Percentiles rank a stretch among this genome's conserved stretches.
Conservation (phyloP, 2,113 vertebrate species). For the Eulemur macaco region DNA sequence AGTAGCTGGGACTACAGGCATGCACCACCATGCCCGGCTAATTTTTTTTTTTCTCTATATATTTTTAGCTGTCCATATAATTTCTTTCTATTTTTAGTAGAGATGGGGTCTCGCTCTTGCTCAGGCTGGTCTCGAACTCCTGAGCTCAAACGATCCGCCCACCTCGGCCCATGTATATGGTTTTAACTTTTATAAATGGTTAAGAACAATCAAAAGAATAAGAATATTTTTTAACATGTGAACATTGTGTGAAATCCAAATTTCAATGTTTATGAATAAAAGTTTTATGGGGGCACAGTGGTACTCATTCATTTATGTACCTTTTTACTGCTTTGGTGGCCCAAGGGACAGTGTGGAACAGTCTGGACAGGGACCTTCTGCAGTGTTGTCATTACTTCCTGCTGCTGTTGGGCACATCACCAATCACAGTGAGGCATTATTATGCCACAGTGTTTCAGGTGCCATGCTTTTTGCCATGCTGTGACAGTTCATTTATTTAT, state of each 20-base stretch:
- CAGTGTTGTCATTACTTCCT: background rate
- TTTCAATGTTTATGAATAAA: background rate
- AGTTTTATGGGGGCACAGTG: background rate
- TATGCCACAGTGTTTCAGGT: background rate
- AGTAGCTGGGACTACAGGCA: too few species aligned
- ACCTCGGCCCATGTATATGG: too few species aligned
- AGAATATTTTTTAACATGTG: background rate
- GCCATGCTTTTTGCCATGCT: background rate
- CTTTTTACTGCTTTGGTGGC: background rate
- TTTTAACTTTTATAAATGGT: background rate
- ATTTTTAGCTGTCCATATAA: too few species aligned
- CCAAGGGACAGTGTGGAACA: background rate
- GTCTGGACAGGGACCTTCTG: background rate
- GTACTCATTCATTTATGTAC: background rate
- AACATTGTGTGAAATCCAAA: background rate
- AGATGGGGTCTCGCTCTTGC: too few species aligned
- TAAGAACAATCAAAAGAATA: background rate
- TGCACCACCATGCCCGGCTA: too few species aligned
- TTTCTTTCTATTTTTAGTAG: too few species aligned
- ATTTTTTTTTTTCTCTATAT: too few species aligned
- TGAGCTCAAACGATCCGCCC: too few species aligned
- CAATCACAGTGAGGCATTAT: background rate
- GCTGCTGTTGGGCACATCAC: background rate
- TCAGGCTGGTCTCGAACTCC: too few species aligned
- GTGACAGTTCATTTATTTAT: background rate